Percentiles rank a stretch among this genome's conserved stretches.
Evolutionary conservation across 2,888 invertebrate species (phyloP).

Genomic region (Polymixis flavicincta): DNA sequence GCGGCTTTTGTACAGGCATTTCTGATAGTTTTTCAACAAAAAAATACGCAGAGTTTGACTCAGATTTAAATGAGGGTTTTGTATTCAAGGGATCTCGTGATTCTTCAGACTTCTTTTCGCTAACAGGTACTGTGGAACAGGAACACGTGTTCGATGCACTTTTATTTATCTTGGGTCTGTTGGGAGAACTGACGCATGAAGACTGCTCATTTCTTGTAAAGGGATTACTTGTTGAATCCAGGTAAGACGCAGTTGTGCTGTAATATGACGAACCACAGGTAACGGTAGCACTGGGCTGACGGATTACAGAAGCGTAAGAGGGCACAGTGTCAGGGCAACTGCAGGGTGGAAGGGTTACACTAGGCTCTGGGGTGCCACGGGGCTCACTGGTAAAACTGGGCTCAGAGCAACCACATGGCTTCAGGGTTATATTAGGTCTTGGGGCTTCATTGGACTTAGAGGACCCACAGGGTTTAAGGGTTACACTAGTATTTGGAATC

Average conservation of each 20-base stretch:
- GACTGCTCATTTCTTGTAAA: not conserved
- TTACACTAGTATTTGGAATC: not conserved
- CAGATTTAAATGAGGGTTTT: not conserved
- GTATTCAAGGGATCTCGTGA: not conserved
- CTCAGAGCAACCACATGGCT: not conserved
- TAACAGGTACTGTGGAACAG: not conserved
- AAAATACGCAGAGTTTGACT: constrained; percentile 14
- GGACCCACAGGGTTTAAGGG: too few species aligned
- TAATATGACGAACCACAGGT: too few species aligned
- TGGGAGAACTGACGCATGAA: not conserved
- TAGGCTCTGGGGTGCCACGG: not conserved
- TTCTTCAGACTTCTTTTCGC: not conserved
- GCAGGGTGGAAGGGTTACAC: not conserved
- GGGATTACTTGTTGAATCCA: not conserved
- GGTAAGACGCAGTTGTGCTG: not conserved
- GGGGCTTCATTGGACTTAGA: too few species aligned
- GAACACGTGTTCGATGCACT: not conserved
- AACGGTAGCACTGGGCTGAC: not conserved
- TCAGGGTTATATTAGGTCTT: too few species aligned
- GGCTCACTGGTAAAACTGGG: too few species aligned
- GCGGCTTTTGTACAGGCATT: not conserved
- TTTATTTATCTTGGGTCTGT: not conserved
- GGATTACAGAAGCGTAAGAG: not conserved
- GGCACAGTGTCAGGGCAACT: not conserved
- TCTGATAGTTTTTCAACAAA: not conserved